Evolutionary conservation across 2,113 vertebrate species (phyloP).

Genomic region (Aix galericulata): DNA sequence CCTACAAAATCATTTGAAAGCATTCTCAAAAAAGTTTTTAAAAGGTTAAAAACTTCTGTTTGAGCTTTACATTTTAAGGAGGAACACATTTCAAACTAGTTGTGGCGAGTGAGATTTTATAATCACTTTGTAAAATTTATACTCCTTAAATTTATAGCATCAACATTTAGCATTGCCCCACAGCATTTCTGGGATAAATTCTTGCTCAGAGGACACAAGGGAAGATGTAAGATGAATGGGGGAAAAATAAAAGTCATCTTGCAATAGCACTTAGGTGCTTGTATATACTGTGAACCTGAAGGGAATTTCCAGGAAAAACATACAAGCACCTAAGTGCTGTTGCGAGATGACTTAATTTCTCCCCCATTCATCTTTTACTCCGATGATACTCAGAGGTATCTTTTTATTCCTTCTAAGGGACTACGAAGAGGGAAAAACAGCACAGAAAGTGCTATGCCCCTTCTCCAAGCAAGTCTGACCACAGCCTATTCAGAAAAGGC

Average conservation of each 20-base stretch:
- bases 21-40: neutral
- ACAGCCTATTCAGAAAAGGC: neutral
- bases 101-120: neutral
- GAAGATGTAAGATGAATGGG: no score
- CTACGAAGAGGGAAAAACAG: neutral
- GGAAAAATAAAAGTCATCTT: no score
- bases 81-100: neutral
- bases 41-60: neutral
- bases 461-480: neutral
- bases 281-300: rapidly evolving
- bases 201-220: neutral
- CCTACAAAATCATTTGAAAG: neutral
- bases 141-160: neutral
- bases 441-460: neutral
- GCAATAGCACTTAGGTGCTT: no score
- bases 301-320: neutral
- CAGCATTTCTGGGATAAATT: neutral
- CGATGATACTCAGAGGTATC: neutral
- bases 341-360: neutral
- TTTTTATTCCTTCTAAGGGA: neutral
- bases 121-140: neutral
- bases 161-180: neutral
- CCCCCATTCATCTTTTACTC: neutral
- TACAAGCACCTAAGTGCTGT: neutral
- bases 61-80: neutral